Base-by-base conservation (phyloP, 2,113 vertebrate species). In the Excalfactoria chinensis region DNA sequence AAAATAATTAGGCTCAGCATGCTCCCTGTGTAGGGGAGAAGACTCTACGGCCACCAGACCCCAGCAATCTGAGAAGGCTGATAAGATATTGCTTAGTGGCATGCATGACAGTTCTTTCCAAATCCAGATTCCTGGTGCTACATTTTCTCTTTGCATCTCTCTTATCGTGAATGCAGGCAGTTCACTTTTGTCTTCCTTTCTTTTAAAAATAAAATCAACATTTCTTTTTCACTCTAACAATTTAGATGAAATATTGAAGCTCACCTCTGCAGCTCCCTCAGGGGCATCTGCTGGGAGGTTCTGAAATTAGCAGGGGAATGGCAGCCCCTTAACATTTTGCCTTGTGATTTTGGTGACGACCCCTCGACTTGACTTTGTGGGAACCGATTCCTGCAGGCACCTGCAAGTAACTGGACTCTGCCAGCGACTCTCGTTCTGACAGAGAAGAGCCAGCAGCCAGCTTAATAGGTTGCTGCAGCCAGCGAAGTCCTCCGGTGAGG, bases 211-310 rank as follows among this genome's bases (percentile, higher is more conserved):
- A 37, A 37, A 37, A 10, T n/a, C n/a, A n/a, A n/a, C n/a, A 37
- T 37, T 37, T 37, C 37, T 37, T 37, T 37, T 37, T 37, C 37
- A 37, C 37, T 37, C 37, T 37, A 95, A 92, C 86, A 73, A 84
- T 93, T 93, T 64, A 80, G 84, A 95, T 94, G 67, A 92, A 96
- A 96, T 93, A 93, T 91, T 93, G 95, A 94, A 95, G 48, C 48
- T 89, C 73, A 53, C 63, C 6, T 17, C 76, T 76, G 59, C 69
- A 88, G 90, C 86, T 78, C 76, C 87, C 92, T 82, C 72, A 59
- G 88, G 84, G 91, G 79, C 58, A 86, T 51, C 93, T 95, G 86
- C 82, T 82, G 93, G 90, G 76, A 95, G 76, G 84, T 73, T 94
- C 68, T 88, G 87, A 75, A 78, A 87, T 90, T 84, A 91, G 82